These are phyloP conservation scores for Acanthoscelides obtectus DNA, from an alignment of 2,888 invertebrate species.

Conservation along the genomic window DNA sequence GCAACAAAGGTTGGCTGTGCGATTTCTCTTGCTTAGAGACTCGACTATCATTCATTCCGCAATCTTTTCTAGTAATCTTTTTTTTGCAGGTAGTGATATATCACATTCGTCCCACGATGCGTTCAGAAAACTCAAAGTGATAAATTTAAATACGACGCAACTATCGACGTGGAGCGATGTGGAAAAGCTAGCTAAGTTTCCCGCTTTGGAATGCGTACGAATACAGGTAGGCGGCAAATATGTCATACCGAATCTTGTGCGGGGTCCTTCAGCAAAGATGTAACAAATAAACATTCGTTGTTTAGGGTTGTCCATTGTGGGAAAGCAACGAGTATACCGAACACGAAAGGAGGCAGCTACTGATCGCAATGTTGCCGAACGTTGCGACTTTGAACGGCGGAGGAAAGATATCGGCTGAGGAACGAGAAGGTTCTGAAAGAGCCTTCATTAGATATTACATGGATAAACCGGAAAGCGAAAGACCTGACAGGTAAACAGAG, in stretches of 20 bases:
- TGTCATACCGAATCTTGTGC: too few species aligned
- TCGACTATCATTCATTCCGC: too few species aligned
- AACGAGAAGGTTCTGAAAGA: constrained; percentile 87
- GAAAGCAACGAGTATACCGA: constrained; percentile 78
- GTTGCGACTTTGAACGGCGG: constrained; percentile 87
- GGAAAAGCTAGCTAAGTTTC: constrained; percentile 79
- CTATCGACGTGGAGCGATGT: constrained; percentile 86
- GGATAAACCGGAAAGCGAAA: constrained; percentile 79
- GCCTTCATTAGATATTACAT: constrained; percentile 90
- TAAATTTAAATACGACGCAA: constrained; percentile 81
- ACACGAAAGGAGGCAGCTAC: constrained; percentile 79
- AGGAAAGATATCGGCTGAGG: constrained; percentile 74
- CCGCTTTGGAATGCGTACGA: constrained; percentile 75
- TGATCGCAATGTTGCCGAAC: constrained; percentile 84
- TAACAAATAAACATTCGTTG: too few species aligned
- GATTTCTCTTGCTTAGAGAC: too few species aligned
- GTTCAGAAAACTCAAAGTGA: constrained; percentile 66
- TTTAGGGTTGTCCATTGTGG: constrained; percentile 68
- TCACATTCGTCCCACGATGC: constrained; percentile 56
- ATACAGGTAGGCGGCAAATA: constrained; percentile 57
- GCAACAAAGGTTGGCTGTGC: too few species aligned
- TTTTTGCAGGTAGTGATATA: neutral
- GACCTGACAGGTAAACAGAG: constrained; percentile 66
- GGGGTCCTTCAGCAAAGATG: too few species aligned
- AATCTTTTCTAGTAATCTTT: too few species aligned